Percentiles rank a stretch among this genome's conserved stretches.
Evolutionary conservation across 2,888 invertebrate genomes (phyloP).

Genomic region (Homarus gammarus): DNA sequence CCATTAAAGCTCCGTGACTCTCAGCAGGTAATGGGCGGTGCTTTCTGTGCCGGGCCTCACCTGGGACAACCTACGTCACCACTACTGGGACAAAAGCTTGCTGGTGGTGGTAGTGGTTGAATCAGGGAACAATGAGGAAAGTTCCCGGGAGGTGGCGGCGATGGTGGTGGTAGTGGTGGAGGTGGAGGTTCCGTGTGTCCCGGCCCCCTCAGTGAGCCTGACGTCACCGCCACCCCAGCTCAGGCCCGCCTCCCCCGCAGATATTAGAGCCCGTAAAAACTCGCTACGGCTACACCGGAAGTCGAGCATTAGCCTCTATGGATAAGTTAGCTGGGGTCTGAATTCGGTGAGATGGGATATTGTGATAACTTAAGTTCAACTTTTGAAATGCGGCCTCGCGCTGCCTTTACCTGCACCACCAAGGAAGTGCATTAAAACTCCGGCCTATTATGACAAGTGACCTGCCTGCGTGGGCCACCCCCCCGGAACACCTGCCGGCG

Average conservation of each 20-base stretch:
- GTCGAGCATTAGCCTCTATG: slow-evolving; percentile 39
- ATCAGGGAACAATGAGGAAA: slow-evolving; percentile 26
- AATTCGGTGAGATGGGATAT: slow-evolving; percentile 28
- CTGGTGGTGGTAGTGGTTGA: neutral
- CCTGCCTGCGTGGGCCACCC: neutral
- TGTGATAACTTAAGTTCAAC: slow-evolving; percentile 19
- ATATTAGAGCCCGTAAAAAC: slow-evolving; percentile 29
- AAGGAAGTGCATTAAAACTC: slow-evolving; percentile 51
- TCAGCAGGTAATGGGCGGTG: neutral
- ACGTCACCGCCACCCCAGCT: slow-evolving; percentile 28
- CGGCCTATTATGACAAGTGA: slow-evolving; percentile 34
- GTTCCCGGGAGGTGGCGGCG: slow-evolving; percentile 6
- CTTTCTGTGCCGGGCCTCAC: neutral
- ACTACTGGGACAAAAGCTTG: slow-evolving; percentile 13
- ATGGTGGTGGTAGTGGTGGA: neutral
- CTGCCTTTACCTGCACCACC: neutral
- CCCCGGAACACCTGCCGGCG: neutral
- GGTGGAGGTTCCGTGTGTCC: no score
- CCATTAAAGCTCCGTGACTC: no score
- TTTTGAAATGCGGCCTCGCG: slow-evolving; percentile 22
- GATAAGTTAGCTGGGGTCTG: slow-evolving; percentile 29
- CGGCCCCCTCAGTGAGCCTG: neutral
- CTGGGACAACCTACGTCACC: slow-evolving; percentile 1
- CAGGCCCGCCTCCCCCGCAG: slow-evolving; percentile 7
- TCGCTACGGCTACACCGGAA: slow-evolving; percentile 19